phyloP scores from a whole-genome alignment of 2,888 invertebrate species.

The Euphydryas editha region DNA sequence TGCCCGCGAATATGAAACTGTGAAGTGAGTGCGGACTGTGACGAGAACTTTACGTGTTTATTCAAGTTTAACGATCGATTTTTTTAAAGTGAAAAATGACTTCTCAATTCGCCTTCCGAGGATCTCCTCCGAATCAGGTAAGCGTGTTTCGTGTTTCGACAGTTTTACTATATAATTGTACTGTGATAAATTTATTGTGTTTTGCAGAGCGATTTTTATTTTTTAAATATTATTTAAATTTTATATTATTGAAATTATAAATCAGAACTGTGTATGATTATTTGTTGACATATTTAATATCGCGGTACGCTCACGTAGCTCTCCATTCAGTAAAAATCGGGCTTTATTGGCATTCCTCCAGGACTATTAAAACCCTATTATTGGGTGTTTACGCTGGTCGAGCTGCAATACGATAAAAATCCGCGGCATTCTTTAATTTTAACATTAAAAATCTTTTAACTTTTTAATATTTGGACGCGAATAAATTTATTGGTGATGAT shows the following conservation, averaged over 20 bases:
- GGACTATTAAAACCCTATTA: slow-evolving; percentile 15
- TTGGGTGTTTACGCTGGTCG: slow-evolving; percentile 10
- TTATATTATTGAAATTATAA: slow-evolving; percentile 6
- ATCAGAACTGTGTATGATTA: slow-evolving; percentile 5
- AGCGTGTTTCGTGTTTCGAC: slow-evolving; percentile 28
- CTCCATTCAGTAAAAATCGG: slow-evolving; percentile 32
- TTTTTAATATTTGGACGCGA: background rate
- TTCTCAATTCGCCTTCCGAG: slow-evolving; percentile 81
- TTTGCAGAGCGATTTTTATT: slow-evolving; percentile 28
- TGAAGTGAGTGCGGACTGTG: slow-evolving; percentile 80
- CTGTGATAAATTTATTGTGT: background rate
- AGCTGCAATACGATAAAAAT: slow-evolving; percentile 2
- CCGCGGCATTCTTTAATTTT: background rate
- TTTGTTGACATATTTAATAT: slow-evolving; percentile 36
- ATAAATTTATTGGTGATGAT: background rate
- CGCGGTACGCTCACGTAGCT: slow-evolving; percentile 48
- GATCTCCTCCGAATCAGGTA: slow-evolving; percentile 82
- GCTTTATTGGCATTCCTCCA: slow-evolving; percentile 26
- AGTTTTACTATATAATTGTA: background rate
- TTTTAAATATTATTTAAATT: background rate
- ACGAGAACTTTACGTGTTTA: slow-evolving; percentile 58
- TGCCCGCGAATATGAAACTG: slow-evolving; percentile 71
- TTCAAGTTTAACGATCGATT: slow-evolving; percentile 9
- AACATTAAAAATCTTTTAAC: background rate
- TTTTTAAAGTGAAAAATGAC: slow-evolving; percentile 66